Evolutionary conservation across 2,797 vertebrate genomes (phyloP), one percentile per base, ranked within the genome.

Genomic region (Craterocephalus amniculus): DNA sequence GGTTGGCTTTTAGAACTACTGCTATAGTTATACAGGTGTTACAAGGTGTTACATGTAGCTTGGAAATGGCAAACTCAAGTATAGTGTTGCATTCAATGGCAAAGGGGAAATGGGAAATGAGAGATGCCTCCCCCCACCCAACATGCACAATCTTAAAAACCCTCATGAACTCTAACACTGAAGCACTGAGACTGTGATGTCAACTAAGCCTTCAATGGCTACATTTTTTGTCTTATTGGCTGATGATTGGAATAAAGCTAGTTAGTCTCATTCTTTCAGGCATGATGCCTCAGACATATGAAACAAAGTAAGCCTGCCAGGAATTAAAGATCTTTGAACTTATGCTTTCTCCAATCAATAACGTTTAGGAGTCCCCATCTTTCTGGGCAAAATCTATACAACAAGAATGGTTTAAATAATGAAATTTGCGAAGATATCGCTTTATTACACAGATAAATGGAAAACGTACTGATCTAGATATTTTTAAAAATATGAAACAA

Each of bases 401-500:
- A 63, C 31, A 63, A 14, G 49, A n/a, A 61, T 61, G 40, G 40
- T 24, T 45, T 61, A 11, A 32, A 34, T 34, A 34, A 34, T 6
- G 32, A 9, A 7, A 34, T 34, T 6, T 34, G 8, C 8, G 8
- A 31, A 14, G n/a, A 12, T 31, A 61, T 45, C n/a, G 10, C 48
- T 38, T 14, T 38, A 38, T 38, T 14, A 38, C 3, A 38, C 9
- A 11, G 7, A 36, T 12, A 38, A 38, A 45, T 18, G 6, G 43
- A 7, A 2, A 20, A 20, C 48, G 26, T 24, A 7, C 3, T 51
- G 13, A 51, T 51, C 22, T 51, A 12, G 2, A 11, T 24, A 9
- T n/a, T 10, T 24, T 1, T 7, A 45, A 16, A 24, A 14, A 29
- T 16, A 13, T 13, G 26, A 54, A 54, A 4, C 48, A 16, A 4